Evolutionary conservation across 2,888 invertebrate species (phyloP).

Genomic region (Thelaira solivaga): DNA sequence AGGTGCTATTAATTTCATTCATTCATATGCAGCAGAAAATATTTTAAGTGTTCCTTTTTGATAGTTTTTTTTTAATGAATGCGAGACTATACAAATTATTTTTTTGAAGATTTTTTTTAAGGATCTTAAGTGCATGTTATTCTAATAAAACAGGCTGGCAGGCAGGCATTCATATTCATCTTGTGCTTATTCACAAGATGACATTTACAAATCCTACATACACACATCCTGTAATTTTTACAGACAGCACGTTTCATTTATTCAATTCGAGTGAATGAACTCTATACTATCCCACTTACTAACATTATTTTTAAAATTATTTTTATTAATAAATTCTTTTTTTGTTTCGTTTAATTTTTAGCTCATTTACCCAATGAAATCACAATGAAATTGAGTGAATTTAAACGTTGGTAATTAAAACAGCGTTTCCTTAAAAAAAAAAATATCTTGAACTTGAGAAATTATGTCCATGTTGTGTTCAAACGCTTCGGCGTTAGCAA

Average conservation of each 20-base stretch:
- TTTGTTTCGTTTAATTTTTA: conserved; percentile 51
- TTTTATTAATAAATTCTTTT: neutral
- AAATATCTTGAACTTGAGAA: conserved; percentile 7
- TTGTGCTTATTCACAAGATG: conserved; percentile 23
- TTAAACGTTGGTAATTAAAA: conserved; percentile 5
- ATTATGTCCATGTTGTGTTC: conserved; percentile 50
- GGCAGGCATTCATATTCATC: too few species aligned
- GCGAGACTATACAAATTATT: conserved; percentile 1
- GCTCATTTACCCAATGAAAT: conserved; percentile 22
- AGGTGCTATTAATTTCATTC: conserved; percentile 70
- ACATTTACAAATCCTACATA: conserved; percentile 48
- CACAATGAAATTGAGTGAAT: conserved; percentile 33
- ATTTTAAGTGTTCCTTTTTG: conserved; percentile 66
- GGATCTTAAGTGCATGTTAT: conserved; percentile 54
- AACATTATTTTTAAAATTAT: conserved; percentile 22
- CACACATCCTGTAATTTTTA: conserved; percentile 44
- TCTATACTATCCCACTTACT: too few species aligned
- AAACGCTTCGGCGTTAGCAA: conserved; percentile 69
- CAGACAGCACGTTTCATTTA: neutral
- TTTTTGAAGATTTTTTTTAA: conserved; percentile 47
- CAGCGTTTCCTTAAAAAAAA: neutral
- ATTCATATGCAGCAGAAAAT: conserved; percentile 42
- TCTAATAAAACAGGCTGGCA: conserved; percentile 38
- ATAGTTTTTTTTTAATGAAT: conserved; percentile 46
- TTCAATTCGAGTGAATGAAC: conserved; percentile 52